Evolutionary conservation across 2,113 vertebrate species (phyloP), one percentile per base, ranked within the genome.

Genomic region (Dunckerocampus dactyliophorus): DNA sequence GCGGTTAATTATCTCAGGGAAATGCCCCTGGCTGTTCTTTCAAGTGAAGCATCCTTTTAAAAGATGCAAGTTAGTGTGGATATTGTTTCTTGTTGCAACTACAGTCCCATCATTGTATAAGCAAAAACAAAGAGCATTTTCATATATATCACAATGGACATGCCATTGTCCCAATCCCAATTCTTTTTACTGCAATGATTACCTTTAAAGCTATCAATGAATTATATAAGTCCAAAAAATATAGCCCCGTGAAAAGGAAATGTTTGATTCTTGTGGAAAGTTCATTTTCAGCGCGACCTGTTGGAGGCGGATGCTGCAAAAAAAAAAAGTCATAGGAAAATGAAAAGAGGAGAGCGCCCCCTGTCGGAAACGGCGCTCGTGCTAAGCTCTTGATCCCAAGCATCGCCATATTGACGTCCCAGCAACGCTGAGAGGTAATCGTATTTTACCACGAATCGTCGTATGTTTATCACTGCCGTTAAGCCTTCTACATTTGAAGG

Each of bases 371-470:
- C 67, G 67, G 71, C 75, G 54, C 63, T 72, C 70, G 70, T 74
- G 76, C 79, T 88, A 88, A 89, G 85, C 88, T 85, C 72, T 78
- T 86, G 81, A 87, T 82, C 84, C 78, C 65, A 65, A 74, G 84
- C 86, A 83, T 86, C 88, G 88, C 88, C 88, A 89, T 90, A 88
- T 90, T 90, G 88, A 88, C 83, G 82, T 83, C 84, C 86, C 82
- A 80, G 73, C 81, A 83, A 75, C 85, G 87, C 79, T 77, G 85
- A 88, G 84, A 85, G 86, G 88, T 87, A 87, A 87, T 85, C 72
- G 76, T 59, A 74, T 82, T 62, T 42, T 20, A 81, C 61, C 76
- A 47, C 71, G 54, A 77, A 82, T 85, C 72, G 55, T 69, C 74
- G 65, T 47, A 8, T 31, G 48, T 80, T 71, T 15, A 28, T 62